Percentiles rank a stretch among this genome's conserved stretches.
These are phyloP conservation scores for Acanthurus tractus DNA, from an alignment of 2,797 vertebrate species.

Conservation along the genomic window DNA sequence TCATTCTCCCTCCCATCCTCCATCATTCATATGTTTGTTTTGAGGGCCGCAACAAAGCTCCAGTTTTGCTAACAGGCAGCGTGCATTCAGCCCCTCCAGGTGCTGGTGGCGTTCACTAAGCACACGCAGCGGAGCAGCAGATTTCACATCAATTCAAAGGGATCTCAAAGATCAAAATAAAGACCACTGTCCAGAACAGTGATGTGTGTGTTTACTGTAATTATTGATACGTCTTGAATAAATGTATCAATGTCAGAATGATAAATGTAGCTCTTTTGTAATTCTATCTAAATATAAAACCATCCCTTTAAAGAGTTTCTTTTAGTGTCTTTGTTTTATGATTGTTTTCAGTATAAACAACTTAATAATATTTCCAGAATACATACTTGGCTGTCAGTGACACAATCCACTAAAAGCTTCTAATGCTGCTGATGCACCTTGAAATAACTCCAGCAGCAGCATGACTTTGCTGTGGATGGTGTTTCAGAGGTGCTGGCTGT, in stretches of 20 bases:
- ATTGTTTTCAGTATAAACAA: constrained; percentile 22
- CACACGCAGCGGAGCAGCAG: constrained; percentile 4
- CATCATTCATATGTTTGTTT: constrained; percentile 51
- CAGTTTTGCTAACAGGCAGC: constrained; percentile 28
- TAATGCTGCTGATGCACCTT: constrained; percentile 33
- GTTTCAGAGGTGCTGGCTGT: constrained; percentile 31
- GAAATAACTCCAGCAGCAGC: constrained; percentile 18
- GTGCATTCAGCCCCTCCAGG: constrained; percentile 44
- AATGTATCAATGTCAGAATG: background rate
- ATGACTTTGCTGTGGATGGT: constrained; percentile 28
- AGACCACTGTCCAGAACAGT: constrained; percentile 4
- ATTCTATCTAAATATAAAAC: background rate
- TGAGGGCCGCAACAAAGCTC: constrained; percentile 53
- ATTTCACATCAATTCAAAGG: constrained; percentile 15
- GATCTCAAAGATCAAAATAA: constrained; percentile 11
- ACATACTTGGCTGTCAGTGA: constrained; percentile 32
- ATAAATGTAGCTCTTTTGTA: background rate
- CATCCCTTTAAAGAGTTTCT: constrained; percentile 2
- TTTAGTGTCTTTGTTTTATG: constrained; percentile 4
- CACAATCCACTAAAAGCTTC: constrained; percentile 37
- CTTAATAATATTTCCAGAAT: constrained; percentile 25
- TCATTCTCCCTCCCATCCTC: constrained; percentile 29
- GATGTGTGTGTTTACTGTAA: constrained; percentile 7
- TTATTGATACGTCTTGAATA: background rate
- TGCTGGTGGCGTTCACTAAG: constrained; percentile 47